Base-by-base conservation (phyloP, 1,140 invertebrate genomes). In the Drosophila grimshawi region DNA sequence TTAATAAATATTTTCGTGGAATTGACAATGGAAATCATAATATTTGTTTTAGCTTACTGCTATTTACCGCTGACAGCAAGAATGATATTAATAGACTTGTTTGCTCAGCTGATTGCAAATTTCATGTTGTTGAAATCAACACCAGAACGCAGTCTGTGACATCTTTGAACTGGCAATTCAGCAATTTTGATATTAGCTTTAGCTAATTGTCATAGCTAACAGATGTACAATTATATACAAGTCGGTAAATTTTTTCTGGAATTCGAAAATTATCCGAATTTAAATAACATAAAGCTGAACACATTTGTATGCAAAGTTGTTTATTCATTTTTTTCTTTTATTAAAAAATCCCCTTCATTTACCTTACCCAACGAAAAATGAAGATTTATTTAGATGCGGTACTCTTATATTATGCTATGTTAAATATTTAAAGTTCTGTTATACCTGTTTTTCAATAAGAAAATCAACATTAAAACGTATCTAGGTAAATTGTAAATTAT, bases 61-160 rank as follows among this genome's bases (percentile, higher is more conserved):
- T 46, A 51, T 27, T 39, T 33, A 63, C 3, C 35, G 41, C 35
- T 3, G 35, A 29, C 46, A 51, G 39, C 8, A 8, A 35, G 29
- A 35, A 57, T 32, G 46, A 51, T 55, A 63, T 53, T 41, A 74
- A 68, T 74, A 74, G 63, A 63, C 76, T 78, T 78, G 76, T 78
- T 75, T 78, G 7, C 29, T 55, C 53, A 74, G 75, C 70, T 77
- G 63, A 43, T 46, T 57, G 33, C 46, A 69, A 56, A 43, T 37
- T 65, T 71, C 49, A 60, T 32, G 19, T 30, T 63, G 7, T 43
- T 33, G 37, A 30, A 6, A 63, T 61, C 59, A 59, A 49, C 49
- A 67, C 30, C 51, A 48, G 52, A 48, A 49, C 41, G 10, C 33
- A 55, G 52, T 35, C 37, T 60, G 53, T 43, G 45, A 67, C 52